Evolutionary conservation across 2,113 vertebrate genomes (phyloP), one percentile per base, ranked within the genome.

Genomic region (Chiloscyllium plagiosum): DNA sequence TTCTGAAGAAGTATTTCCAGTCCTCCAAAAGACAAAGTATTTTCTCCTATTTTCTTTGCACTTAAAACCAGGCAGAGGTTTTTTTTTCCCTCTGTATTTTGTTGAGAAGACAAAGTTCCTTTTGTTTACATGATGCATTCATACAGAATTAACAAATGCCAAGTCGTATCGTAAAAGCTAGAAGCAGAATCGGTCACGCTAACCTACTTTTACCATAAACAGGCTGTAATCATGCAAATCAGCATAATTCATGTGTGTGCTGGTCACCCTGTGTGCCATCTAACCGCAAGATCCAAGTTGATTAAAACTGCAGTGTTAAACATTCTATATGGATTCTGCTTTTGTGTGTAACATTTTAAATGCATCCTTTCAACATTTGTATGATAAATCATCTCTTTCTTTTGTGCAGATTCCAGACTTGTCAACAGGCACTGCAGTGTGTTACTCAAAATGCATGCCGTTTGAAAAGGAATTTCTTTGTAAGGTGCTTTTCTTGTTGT

Each of bases 331-430:
- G 94, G 94, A 95, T 72, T 95, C 47, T 72, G 94, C 69, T 47
- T 95, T 95, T 95, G 94, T 95, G 26, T 47, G n/a, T 95, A 61
- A 95, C 42, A 52, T 95, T 95, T 95, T 95, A 95, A 92, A 66
- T 95, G 72, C 69, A 72, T 70, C 42, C 42, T 93, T 93, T 93
- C 89, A 66, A 66, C n/a, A 65, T 93, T 8, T 37, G 87, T 70
- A 95, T 95, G 94, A 95, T 95, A 52, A 95, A 95, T 95, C 37
- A 50, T 95, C 37, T 72, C 19, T 95, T 72, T 70, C 69, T 68
- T 72, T 72, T 95, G 42, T 95, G 68, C 68, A 72, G 68, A 76
- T 95, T 95, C 94, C 68, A 95, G 68, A 95, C 47, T 33, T 72
- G 72, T 72, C 69, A 69, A 95, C 94, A 95, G 94, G 68, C 94